phyloP scores from a whole-genome alignment of 2,113 vertebrate species.

The Tympanuchus pallidicinctus region DNA sequence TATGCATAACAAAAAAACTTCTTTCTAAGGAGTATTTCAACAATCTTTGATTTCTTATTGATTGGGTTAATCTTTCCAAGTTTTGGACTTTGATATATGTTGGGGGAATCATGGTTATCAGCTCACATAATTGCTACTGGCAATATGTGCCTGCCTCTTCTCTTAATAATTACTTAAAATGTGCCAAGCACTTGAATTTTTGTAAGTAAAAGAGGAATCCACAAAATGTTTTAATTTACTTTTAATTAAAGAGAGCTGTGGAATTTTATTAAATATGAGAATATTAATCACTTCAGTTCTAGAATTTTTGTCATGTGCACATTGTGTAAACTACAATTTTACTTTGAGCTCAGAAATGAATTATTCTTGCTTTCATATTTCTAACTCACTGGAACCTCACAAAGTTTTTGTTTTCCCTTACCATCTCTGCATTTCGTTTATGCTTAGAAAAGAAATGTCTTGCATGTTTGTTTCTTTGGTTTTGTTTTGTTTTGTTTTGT shows the following conservation, averaged over 20 bases:
- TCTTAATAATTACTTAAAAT: not conserved
- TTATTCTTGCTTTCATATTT: not conserved
- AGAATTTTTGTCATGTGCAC: not conserved
- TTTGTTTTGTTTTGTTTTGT: not conserved
- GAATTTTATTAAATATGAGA: not conserved
- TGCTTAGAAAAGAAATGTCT: conserved; percentile 39
- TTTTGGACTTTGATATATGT: not conserved
- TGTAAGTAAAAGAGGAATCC: not conserved
- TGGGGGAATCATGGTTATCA: not conserved
- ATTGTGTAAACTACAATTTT: not conserved
- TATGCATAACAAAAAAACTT: not conserved
- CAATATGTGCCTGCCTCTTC: not conserved
- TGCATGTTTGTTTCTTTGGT: not conserved
- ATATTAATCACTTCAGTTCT: not conserved
- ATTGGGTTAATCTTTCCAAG: not conserved
- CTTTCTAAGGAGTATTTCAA: not conserved
- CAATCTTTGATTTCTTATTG: not conserved
- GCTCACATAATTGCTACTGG: not conserved
- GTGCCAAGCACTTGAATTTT: not conserved
- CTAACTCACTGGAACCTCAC: not conserved
- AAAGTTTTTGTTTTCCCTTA: conserved; percentile 11
- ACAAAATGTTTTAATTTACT: not conserved
- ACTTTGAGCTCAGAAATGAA: not conserved
- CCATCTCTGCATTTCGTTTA: conserved; percentile 2
- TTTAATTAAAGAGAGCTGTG: not conserved